Base-by-base conservation (phyloP, 35 echinoderm and acorn worm genomes). In the Heliocidaris tuberculata region DNA sequence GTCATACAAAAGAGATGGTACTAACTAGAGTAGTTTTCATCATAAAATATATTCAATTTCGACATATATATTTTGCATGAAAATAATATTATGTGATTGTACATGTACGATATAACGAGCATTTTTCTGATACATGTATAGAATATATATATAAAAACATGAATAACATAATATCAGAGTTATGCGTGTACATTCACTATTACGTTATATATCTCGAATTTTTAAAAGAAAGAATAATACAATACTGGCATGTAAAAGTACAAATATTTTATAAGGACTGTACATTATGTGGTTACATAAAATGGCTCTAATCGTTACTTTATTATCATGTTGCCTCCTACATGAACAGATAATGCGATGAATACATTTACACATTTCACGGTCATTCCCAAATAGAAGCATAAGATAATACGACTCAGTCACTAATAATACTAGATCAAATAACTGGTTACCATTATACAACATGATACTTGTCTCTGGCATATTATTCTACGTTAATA, bases 21-120 rank as follows among this genome's bases (percentile, higher is more conserved):
- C 31, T 47, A 89, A 89, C 87, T 89, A 89, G 16, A 89, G 29
- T 89, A 89, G 87, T 89, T 47, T 89, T 89, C 87, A 48, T 47
- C 87, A 89, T 89, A 89, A 47, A 89, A 89, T 89, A 47, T 89
- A 89, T 89, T 89, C 87, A 89, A 16, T 89, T 89, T 89, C 87
- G 87, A 89, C 87, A 89, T 89, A 89, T 89, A 89, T 89, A 89
- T 32, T 89, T 89, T 48, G 87, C 31, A 89, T 89, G 47, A 48
- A 89, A 89, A 89, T 89, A 89, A 89, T 48, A 89, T 89, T 47
- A 17, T 47, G 31, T 89, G 29, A 48, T 89, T 89, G 31, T 89
- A 48, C 47, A 27, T n/a, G 65, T 78, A 78, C 32, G 87, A 89
- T 42, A 89, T 89, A 89, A 47, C 31, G 6, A 89, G 87, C 87